Conservation (phyloP, 2,797 vertebrate species). For the Tragelaphus oryx region DNA sequence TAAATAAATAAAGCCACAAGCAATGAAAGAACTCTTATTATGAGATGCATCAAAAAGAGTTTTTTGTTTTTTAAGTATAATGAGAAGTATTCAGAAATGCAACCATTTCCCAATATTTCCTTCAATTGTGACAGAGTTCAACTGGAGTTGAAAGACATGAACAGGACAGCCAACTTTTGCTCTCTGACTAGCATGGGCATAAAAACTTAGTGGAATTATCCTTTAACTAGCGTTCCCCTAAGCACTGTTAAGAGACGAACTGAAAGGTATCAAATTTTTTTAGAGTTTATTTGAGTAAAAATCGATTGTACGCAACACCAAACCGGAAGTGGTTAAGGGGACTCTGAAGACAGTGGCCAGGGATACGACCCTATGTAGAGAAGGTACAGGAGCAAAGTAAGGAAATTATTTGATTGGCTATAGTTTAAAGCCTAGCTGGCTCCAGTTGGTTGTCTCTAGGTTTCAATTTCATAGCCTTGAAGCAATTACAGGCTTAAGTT, state of each 20-base stretch:
- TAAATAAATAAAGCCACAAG: neutral
- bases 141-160: neutral
- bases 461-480: neutral
- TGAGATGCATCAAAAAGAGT: neutral
- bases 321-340: neutral
- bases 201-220: constrained; percentile 4
- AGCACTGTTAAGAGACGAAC: neutral
- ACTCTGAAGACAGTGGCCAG: neutral
- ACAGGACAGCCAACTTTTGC: neutral
- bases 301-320: neutral
- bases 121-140: neutral
- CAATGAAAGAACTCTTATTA: neutral
- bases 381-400: neutral
- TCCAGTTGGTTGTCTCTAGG: neutral
- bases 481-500: neutral
- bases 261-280: neutral
- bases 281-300: neutral
- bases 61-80: neutral
- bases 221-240: neutral
- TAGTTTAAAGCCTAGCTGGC: neutral
- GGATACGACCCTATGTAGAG: neutral
- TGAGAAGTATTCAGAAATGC: neutral
- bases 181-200: neutral
- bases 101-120: neutral
- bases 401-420: neutral